Evolutionary conservation across 2,797 vertebrate species (phyloP).

Genomic region (Hyperoplus immaculatus): DNA sequence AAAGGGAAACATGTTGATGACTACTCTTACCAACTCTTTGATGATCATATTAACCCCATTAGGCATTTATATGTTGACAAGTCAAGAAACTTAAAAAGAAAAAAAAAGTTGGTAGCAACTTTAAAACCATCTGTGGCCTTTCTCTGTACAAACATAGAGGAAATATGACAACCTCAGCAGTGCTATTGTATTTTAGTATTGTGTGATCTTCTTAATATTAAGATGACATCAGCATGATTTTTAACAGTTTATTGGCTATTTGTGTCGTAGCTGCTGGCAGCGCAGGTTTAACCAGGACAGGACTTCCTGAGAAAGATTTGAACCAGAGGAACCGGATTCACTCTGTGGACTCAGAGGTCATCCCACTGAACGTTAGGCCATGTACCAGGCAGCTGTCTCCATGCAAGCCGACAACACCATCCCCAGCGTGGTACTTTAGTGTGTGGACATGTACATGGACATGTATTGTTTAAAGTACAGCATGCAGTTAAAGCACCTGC

Average conservation of each 20-base stretch:
- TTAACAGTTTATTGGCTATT: constrained; percentile 43
- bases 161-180: not conserved
- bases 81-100: too few relatives aligned
- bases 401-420: constrained; percentile 80
- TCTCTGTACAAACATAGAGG: not conserved
- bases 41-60: not conserved
- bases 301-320: constrained; percentile 78
- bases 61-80: not conserved
- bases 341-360: constrained; percentile 81
- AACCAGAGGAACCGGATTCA: constrained; percentile 76
- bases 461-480: constrained; percentile 24
- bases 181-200: not conserved
- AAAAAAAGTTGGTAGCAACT: too few relatives aligned
- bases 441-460: constrained; percentile 68
- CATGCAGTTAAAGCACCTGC: constrained; percentile 6
- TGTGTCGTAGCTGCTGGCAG: constrained; percentile 83
- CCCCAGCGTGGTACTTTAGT: constrained; percentile 83
- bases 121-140: not conserved
- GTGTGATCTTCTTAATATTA: not conserved
- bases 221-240: constrained; percentile 1
- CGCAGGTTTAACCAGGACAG: constrained; percentile 77
- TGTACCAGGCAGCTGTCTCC: constrained; percentile 92
- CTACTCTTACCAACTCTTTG: not conserved
- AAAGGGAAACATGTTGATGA: constrained; percentile 4
- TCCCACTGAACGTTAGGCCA: constrained; percentile 90